Percentiles rank a stretch among this genome's conserved stretches.
These are phyloP conservation scores for Peromyscus maniculatus DNA, from an alignment of 2,113 vertebrate genomes.

Conservation along the genomic window DNA sequence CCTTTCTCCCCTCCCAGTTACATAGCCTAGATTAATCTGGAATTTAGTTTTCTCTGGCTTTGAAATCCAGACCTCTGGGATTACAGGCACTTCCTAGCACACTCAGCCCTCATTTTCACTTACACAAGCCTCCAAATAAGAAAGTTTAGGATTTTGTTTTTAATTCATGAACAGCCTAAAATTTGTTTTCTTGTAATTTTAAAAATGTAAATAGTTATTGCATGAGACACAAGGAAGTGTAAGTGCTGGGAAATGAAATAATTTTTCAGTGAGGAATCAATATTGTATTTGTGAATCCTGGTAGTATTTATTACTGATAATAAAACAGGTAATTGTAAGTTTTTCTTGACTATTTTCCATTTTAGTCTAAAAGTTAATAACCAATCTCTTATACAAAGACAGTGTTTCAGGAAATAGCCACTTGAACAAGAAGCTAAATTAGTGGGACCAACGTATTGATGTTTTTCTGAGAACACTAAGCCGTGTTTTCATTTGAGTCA, in stretches of 20 bases:
- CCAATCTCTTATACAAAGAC: neutral
- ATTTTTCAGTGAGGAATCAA: conserved; percentile 26
- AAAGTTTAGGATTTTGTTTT: neutral
- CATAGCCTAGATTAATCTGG: neutral
- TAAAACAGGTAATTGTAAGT: neutral
- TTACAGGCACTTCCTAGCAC: neutral
- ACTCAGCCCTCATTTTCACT: neutral
- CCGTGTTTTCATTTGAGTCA: neutral
- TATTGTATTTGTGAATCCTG: neutral
- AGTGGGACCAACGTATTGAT: neutral
- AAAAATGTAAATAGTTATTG: neutral
- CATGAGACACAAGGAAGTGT: neutral
- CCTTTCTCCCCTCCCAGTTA: neutral
- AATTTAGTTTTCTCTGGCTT: neutral
- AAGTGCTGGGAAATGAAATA: neutral
- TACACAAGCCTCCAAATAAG: neutral
- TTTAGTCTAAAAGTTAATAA: conserved; percentile 47
- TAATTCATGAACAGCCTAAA: neutral
- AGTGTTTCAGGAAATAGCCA: neutral
- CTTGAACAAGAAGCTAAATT: neutral
- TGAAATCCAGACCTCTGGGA: neutral
- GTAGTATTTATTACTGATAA: neutral
- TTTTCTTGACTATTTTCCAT: conserved; percentile 19
- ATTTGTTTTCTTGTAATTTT: conserved; percentile 33
- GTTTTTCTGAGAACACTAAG: conserved; percentile 15